Evolutionary conservation across 2,113 vertebrate species (phyloP), one percentile per base, ranked within the genome.

Genomic region (Boulengeromyrus knoepffleri): DNA sequence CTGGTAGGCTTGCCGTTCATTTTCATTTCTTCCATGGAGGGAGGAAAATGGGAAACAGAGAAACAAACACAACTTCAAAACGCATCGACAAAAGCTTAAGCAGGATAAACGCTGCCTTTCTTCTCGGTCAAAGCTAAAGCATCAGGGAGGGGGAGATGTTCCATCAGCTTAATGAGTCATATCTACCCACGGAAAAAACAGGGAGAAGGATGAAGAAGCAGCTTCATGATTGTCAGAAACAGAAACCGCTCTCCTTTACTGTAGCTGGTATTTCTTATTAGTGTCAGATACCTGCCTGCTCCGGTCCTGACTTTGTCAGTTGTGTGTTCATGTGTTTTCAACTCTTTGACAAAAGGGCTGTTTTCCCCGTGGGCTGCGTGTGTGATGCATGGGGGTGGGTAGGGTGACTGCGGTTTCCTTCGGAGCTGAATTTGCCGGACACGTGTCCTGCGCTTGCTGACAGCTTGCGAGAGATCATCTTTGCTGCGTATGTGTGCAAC

Each of bases 131-230:
- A 90, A 91, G 91, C 88, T 90, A 52, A 89, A 53, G 50, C 89
- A 52, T 83, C 85, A 46, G 84, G 84, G 56, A 70, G 90, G 85
- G 86, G 90, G 58, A 47, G 56, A 88, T 83, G 88, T 89, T 45
- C 36, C 88, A 91, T 89, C 84, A 91, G 49, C 91, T 77, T 90
- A 92, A 91, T 91, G 91, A 92, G 90, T 89, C 89, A 80, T 90
- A 62, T 85, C 91, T 90, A 66, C 89, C 70, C 88, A 52, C 87
- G 66, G 66, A 39, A 58, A 39, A 90, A 88, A 56, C 70, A 84
- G 36, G 36, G 36, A 19, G 74, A 42, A 80, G 15, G 5, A 17
- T 42, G 74, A 19, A 89, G 89, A 77, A 89, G 85, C 70, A 85
- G 52, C 90, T 52, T 12, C 45, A 52, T 45, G 31, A 56, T 89